Conservation (phyloP, 2,888 invertebrate species). For the Drosophila falleni region DNA sequence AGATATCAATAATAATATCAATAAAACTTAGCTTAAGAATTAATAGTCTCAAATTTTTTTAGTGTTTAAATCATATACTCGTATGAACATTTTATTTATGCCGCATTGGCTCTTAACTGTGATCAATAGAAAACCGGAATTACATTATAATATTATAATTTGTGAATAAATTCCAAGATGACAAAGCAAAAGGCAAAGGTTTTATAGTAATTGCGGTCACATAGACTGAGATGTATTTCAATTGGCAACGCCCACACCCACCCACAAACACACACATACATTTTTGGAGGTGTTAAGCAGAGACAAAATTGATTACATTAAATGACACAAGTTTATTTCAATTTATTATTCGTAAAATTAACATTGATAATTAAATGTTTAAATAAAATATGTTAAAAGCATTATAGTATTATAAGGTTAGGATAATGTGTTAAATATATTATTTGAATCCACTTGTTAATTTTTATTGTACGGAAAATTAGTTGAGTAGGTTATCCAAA, state of each 20-base stretch:
- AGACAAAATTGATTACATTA: too few relatives aligned
- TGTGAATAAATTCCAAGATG: neutral
- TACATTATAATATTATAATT: neutral
- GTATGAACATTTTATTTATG: neutral
- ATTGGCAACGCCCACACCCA: slow-evolving; percentile 51
- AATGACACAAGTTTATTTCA: too few relatives aligned
- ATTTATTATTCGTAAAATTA: too few relatives aligned
- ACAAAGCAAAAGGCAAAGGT: neutral
- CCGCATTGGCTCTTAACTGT: neutral
- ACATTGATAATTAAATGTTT: too few relatives aligned
- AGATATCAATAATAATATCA: too few relatives aligned
- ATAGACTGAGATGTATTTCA: slow-evolving; percentile 32
- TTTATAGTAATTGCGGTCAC: neutral
- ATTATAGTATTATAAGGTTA: too few relatives aligned
- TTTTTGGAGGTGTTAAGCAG: slow-evolving; percentile 7
- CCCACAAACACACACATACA: neutral
- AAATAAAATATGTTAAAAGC: too few relatives aligned
- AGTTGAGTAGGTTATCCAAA: too few relatives aligned
- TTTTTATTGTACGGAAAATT: too few relatives aligned
- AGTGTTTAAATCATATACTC: neutral
- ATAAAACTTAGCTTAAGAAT: neutral
- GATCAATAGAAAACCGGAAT: neutral
- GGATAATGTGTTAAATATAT: too few relatives aligned
- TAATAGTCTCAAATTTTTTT: neutral
- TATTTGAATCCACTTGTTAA: too few relatives aligned